Evolutionary conservation across 2,113 vertebrate species (phyloP), one percentile per base, ranked within the genome.

Genomic region (Ammodytes dubius): DNA sequence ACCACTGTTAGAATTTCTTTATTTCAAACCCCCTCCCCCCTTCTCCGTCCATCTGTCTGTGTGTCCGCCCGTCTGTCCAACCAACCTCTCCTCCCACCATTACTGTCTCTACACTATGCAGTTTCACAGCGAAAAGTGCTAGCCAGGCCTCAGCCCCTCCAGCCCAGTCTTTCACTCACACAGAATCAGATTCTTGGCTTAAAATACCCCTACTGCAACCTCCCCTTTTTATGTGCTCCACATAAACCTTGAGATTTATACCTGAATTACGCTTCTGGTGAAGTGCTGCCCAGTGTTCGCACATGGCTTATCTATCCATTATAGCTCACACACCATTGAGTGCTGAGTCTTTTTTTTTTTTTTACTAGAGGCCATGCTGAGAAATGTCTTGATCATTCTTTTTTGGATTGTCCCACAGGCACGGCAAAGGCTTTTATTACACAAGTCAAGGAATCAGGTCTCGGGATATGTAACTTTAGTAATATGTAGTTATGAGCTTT

Each of bases 171-270:
- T 68, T 76, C 82, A 66, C 75, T 68, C 84, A 73, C 78, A 81
- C 78, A 81, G 80, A 82, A 86, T 82, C 82, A 88, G 85, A 87
- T 86, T 58, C 65, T 74, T 60, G 59, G 67, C 49, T 84, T 6
- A 19, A 27, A 19, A 86, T 83, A 66, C 47, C 80, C 81, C 43
- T 72, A 76, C 45, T 27, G 68, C 56, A 74, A 39, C 64, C 68
- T 74, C 13, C 47, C 49, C 13, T 54, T 4, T 67, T 84, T 66
- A 84, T 84, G 61, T 84, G 61, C 45, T 8, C 13, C 83, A 83
- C 72, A 84, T 82, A 85, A 87, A 87, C 46, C 70, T 27, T 39
- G 53, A 86, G 53, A 78, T 78, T 90, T 87, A 92, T 64, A 86
- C 81, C 75, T 89, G 77, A 89, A 79, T 85, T 74, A 56, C 0